These are phyloP conservation scores for Apantesis nais DNA, from an alignment of 2,888 invertebrate species.

Conservation along the genomic window DNA sequence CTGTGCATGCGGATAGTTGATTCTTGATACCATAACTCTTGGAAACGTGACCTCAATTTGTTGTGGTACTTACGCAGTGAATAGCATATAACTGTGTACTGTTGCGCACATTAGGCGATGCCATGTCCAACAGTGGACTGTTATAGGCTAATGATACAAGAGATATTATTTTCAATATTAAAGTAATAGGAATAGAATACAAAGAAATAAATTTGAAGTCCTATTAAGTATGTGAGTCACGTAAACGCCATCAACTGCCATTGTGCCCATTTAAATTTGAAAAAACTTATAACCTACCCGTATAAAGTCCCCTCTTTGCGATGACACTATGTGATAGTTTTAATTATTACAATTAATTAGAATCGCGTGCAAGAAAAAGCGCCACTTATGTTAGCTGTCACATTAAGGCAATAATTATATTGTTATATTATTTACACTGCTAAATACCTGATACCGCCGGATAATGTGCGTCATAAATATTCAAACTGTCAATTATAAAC, in stretches of 20 bases:
- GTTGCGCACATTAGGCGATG: not conserved
- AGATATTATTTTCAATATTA: not conserved
- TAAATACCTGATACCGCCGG: constrained; percentile 26
- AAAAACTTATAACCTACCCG: constrained; percentile 43
- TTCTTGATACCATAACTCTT: not conserved
- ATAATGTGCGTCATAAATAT: constrained; percentile 44
- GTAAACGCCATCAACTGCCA: constrained; percentile 22
- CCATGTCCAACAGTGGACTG: not conserved
- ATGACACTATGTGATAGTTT: constrained; percentile 42
- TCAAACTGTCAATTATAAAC: constrained; percentile 19
- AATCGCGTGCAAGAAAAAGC: constrained; percentile 40
- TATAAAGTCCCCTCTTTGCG: constrained; percentile 43
- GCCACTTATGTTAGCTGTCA: constrained; percentile 41
- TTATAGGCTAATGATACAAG: not conserved
- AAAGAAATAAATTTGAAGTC: not conserved
- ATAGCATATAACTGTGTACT: not conserved
- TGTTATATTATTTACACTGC: constrained; percentile 31
- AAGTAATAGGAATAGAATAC: not conserved
- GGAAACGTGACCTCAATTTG: not conserved
- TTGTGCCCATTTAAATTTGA: constrained; percentile 38
- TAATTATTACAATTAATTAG: constrained; percentile 47
- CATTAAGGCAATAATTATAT: constrained; percentile 41
- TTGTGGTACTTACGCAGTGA: not conserved
- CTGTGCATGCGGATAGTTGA: not conserved
- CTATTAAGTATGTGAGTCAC: constrained; percentile 24